A percentile compares a stretch with the other conserved stretches of the same genome.
These are phyloP conservation scores for Axis porcinus DNA, from an alignment of 2,113 vertebrate species.

Conservation along the genomic window DNA sequence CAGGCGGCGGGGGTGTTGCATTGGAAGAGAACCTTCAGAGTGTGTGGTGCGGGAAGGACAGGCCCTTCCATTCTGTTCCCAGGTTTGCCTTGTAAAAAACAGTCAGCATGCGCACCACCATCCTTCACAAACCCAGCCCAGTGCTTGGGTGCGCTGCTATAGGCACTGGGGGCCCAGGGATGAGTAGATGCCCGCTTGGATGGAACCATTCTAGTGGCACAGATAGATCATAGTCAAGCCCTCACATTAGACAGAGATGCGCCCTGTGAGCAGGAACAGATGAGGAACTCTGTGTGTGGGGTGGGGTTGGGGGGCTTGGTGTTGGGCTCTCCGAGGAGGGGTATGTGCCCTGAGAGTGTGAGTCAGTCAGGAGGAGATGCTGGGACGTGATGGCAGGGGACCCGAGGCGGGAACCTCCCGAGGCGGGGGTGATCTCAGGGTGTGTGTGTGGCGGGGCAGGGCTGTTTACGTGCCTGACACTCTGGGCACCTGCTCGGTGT, in stretches of 20 bases:
- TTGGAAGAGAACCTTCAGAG: neutral
- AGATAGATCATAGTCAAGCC: neutral
- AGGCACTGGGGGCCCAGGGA: neutral
- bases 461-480: neutral
- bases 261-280: neutral
- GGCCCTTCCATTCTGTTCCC: neutral
- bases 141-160: rapidly evolving
- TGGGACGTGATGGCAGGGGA: neutral
- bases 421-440: neutral
- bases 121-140: rapidly evolving
- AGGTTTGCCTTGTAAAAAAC: neutral
- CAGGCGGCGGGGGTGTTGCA: rapidly evolving
- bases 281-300: neutral
- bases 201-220: neutral
- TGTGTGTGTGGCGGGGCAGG: neutral
- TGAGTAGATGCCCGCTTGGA: neutral
- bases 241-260: rapidly evolving
- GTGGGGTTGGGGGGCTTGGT: rapidly evolving
- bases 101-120: rapidly evolving
- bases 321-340: neutral
- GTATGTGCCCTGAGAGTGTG: neutral
- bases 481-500: neutral
- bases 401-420: rapidly evolving
- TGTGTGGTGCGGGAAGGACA: too few species aligned
- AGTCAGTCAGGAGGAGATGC: neutral